Evolutionary conservation across 2,797 vertebrate species (phyloP).

Genomic region (Melanogrammus aeglefinus): DNA sequence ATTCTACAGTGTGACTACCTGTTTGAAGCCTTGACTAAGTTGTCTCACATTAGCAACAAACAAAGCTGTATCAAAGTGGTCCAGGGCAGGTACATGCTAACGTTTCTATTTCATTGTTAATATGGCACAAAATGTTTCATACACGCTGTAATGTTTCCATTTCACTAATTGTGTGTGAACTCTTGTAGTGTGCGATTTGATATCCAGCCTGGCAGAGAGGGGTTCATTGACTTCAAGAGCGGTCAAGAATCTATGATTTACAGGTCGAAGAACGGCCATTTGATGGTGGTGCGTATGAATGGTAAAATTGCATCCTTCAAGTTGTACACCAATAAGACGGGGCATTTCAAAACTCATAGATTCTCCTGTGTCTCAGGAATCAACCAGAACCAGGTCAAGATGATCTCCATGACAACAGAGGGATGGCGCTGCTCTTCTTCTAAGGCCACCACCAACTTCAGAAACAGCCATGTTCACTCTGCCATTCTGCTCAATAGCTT

Average conservation of each 20-base stretch:
- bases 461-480: not conserved
- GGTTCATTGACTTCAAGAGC: conserved; percentile 84
- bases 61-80: conserved; percentile 75
- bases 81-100: conserved; percentile 80
- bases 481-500: conserved; percentile 1
- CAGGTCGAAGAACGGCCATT: conserved; percentile 87
- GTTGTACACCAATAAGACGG: not conserved
- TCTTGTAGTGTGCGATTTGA: conserved; percentile 84
- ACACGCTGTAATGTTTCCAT: not conserved
- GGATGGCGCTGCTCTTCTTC: conserved; percentile 4
- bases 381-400: conserved; percentile 62
- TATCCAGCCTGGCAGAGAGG: conserved; percentile 86
- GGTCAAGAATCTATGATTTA: conserved; percentile 87
- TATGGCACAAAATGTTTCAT: not conserved
- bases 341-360: not conserved
- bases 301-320: not conserved
- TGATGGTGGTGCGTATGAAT: conserved; percentile 87
- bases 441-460: not conserved
- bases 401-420: conserved; percentile 35
- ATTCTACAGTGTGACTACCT: conserved; percentile 85
- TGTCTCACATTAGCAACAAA: conserved; percentile 78
- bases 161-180: not conserved
- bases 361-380: conserved; percentile 56
- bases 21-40: conserved; percentile 85
- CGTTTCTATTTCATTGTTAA: not conserved